Evolutionary conservation across 2,888 invertebrate genomes (phyloP), one percentile per base, ranked within the genome.

Genomic region (Thelaira solivaga): DNA sequence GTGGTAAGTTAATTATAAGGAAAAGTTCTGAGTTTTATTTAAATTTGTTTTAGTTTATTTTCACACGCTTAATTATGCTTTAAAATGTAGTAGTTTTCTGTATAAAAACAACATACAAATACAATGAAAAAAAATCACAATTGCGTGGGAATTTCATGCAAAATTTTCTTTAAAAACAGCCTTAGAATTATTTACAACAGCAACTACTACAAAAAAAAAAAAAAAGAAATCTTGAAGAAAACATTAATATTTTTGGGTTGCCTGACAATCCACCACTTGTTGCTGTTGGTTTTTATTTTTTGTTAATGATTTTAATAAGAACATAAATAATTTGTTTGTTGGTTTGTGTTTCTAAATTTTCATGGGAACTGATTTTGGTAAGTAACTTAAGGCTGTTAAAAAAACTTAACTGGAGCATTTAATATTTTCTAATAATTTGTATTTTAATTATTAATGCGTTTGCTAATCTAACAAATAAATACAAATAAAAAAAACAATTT

Each of bases 81-180:
- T 8, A 43, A 49, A 74, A 69, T 64, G 76, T 61, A 34, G 67
- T 51, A 49, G 53, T 67, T 57, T 55, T 55, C 36, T 45, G 11
- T 22, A 13, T 10, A 8, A 31, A 11, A 26, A 10, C 3, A 8
- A 16, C n/a, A n/a, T n/a, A n/a, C n/a, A n/a, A n/a, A n/a, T n/a
- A 16, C 4, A 49, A n/a, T 39, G 24, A 16, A 72, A 73, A 83
- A 78, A 86, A 86, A 85, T 84, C 86, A 83, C 77, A 84, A 84
- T 84, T 84, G 83, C 86, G 86, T 86, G 86, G 87, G 86, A 86
- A 84, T 83, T 77, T 83, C 81, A 80, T 80, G 80, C 81, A 83
- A 81, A 82, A 61, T 62, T 77, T 59, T 29, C 18, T 69, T 41
- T 22, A 6, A 8, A 22, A 45, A 53, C 13, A n/a, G 13, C n/a